Evolutionary conservation across 2,113 vertebrate species (phyloP), one percentile per base, ranked within the genome.

Genomic region (Numenius arquata): DNA sequence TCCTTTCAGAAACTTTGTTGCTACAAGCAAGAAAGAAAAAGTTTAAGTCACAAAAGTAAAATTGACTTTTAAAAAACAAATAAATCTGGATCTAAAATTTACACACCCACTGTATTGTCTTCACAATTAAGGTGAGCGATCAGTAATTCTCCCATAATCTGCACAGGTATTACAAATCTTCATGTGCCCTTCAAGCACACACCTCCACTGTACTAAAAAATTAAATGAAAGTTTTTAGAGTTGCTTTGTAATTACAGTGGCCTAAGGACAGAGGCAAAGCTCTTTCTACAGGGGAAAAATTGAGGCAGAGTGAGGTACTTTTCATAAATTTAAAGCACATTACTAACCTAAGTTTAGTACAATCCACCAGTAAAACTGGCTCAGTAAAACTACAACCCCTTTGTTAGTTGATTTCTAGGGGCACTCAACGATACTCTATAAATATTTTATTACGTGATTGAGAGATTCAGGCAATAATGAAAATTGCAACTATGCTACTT

Each of bases 71-170:
- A 12, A 34, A 70, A 52, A 55, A 6, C 18, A 74, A 40, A n/a
- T 10, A 61, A 4, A 77, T 6, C 47, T n/a, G 14, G 21, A 40
- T 53, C 17, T 48, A 3, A 67, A 34, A 5, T 12, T 66, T n/a
- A 52, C 36, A 71, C 52, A 75, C 11, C 6, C 7, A 29, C 41
- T 1, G 0, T 40, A 29, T 8, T 70, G 21, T 66, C 47, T 41
- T 82, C n/a, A 58, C 56, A 72, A 85, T 22, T 34, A 41, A 61
- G 14, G 25, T 0, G 0, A 27, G 16, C 0, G 0, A 67, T 40
- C 2, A 5, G 26, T 32, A 53, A 56, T 62, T 58, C 23, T 74
- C 26, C 30, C 15, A 9, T 38, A 9, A 43, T 15, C 58, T 29
- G 12, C 32, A 55, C 32, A 55, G 16, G 9, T 48, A 25, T 63